These are phyloP conservation scores for Himalopsyche phryganea DNA, from an alignment of 1,140 invertebrate genomes.

Conservation along the genomic window DNA sequence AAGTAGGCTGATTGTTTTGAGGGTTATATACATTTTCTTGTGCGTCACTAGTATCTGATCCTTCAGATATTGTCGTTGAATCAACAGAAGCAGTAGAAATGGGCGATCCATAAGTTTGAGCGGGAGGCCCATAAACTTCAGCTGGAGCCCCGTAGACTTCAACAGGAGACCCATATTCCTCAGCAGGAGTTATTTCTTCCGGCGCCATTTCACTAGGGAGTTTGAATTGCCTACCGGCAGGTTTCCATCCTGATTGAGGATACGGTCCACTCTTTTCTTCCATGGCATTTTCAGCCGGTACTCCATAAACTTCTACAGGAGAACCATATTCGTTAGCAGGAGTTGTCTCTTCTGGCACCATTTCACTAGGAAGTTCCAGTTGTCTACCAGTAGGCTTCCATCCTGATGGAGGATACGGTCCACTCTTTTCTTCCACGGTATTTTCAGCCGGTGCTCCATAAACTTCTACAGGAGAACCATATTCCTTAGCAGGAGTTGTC, in stretches of 20 bases:
- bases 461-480: slow-evolving; percentile 32
- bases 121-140: slow-evolving; percentile 14
- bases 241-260: slow-evolving; percentile 44
- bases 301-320: neutral
- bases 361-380: slow-evolving; percentile 34
- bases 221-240: slow-evolving; percentile 40
- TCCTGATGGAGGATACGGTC: slow-evolving; percentile 45
- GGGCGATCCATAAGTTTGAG: neutral
- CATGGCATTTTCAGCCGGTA: no score
- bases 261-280: slow-evolving; percentile 42
- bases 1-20: neutral
- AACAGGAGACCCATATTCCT: neutral
- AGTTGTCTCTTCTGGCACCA: slow-evolving; percentile 30
- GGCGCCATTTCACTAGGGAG: neutral
- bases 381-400: slow-evolving; percentile 40
- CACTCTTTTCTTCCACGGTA: no score
- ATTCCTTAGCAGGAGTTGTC: no score
- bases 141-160: slow-evolving; percentile 5
- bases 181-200: slow-evolving; percentile 34
- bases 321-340: slow-evolving; percentile 20
- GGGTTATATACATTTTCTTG: neutral
- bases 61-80: slow-evolving; percentile 11
- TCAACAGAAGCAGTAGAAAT: neutral
- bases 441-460: no score
- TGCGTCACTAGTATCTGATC: slow-evolving; percentile 1